These are phyloP conservation scores for Bufo gargarizans DNA, from an alignment of 2,113 vertebrate genomes.

Conservation along the genomic window DNA sequence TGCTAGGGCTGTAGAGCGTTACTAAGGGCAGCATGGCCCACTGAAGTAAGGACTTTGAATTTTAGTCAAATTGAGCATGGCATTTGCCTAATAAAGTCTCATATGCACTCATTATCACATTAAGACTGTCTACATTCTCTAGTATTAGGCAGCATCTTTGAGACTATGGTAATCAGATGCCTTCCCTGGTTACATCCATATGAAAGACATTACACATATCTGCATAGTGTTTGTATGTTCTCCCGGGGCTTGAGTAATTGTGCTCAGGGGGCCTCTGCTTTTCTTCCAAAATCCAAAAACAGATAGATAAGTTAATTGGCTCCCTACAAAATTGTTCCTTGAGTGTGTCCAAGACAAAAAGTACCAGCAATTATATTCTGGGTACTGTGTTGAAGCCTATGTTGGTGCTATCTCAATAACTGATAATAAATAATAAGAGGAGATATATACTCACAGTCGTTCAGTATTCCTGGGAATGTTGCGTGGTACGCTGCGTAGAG, in stretches of 20 bases:
- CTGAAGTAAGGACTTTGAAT: background rate
- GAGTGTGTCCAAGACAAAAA: background rate
- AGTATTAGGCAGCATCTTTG: background rate
- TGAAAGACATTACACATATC: background rate
- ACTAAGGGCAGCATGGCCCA: background rate
- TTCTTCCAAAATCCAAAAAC: background rate
- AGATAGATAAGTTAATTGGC: background rate
- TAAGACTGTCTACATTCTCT: background rate
- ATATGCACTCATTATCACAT: background rate
- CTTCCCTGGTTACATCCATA: background rate
- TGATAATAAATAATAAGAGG: background rate
- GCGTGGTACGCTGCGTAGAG: slow-evolving; percentile 89
- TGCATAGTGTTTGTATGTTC: background rate
- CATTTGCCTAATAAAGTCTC: slow-evolving; percentile 19
- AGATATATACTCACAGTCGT: slow-evolving; percentile 86
- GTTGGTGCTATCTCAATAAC: background rate
- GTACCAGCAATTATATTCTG: background rate
- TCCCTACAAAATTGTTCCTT: background rate
- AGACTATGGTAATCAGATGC: background rate
- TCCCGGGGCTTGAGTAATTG: background rate
- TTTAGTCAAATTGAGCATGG: slow-evolving; percentile 7
- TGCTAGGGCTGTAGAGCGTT: background rate
- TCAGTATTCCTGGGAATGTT: slow-evolving; percentile 94
- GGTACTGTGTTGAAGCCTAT: background rate
- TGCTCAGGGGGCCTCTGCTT: background rate